phyloP scores from a whole-genome alignment of 1,140 invertebrate genomes.

The Diachasmimorpha longicaudata region DNA sequence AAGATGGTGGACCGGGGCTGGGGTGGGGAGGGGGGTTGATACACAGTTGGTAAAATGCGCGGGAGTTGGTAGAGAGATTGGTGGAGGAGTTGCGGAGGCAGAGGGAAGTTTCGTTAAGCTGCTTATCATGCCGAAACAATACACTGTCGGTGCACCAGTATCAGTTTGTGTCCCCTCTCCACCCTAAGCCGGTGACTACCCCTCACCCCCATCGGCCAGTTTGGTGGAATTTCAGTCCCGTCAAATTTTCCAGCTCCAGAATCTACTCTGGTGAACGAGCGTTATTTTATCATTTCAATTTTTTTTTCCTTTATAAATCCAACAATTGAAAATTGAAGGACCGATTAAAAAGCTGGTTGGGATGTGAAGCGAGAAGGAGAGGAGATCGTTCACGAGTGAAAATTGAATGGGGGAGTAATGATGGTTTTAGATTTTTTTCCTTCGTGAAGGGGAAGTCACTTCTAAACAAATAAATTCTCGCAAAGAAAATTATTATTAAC shows the following conservation, averaged over 20 bases:
- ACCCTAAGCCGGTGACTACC: slow-evolving; percentile 17
- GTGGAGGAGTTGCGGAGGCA: slow-evolving; percentile 13
- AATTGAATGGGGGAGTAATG: not conserved
- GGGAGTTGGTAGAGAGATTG: slow-evolving; percentile 26
- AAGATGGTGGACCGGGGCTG: not conserved
- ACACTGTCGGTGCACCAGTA: slow-evolving; percentile 63
- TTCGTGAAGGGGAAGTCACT: not conserved
- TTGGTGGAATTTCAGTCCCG: slow-evolving; percentile 39
- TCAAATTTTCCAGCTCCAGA: slow-evolving; percentile 48
- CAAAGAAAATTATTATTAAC: too few relatives aligned
- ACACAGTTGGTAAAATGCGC: slow-evolving; percentile 14
- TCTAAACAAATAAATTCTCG: too few relatives aligned
- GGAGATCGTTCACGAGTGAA: not conserved
- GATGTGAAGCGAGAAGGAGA: not conserved
- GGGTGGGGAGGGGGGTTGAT: not conserved
- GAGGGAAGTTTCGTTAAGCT: slow-evolving; percentile 61
- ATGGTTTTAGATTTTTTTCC: not conserved
- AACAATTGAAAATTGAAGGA: not conserved
- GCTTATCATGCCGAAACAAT: slow-evolving; percentile 65
- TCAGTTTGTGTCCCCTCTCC: slow-evolving; percentile 53
- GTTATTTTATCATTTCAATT: slow-evolving; percentile 27
- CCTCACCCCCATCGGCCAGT: slow-evolving; percentile 1
- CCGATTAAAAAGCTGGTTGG: not conserved
- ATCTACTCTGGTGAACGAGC: slow-evolving; percentile 44
- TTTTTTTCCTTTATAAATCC: not conserved